A percentile compares a stretch with the other conserved stretches of the same genome.
These are phyloP conservation scores for Agrochola macilenta DNA, from an alignment of 2,888 invertebrate genomes.

Conservation along the genomic window DNA sequence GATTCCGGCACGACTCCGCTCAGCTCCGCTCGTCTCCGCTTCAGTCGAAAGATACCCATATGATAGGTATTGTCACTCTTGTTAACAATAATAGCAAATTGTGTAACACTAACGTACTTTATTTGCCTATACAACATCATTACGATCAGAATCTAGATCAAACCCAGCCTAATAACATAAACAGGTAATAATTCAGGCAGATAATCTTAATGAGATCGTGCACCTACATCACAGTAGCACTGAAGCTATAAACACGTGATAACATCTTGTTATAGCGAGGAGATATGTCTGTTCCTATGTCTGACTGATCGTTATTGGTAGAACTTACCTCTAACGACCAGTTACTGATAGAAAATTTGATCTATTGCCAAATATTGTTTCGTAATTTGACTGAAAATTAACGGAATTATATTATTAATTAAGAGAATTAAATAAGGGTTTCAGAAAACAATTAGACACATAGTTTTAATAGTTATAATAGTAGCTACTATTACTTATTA, in stretches of 20 bases:
- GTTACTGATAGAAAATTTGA: background rate
- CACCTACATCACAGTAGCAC: slow-evolving; percentile 18
- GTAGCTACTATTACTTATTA: background rate
- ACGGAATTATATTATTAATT: too few species aligned
- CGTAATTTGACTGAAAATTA: background rate
- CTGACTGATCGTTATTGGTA: slow-evolving; percentile 9
- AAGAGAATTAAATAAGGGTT: background rate
- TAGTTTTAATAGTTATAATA: background rate
- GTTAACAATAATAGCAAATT: background rate
- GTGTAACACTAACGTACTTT: background rate
- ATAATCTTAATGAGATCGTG: slow-evolving; percentile 55
- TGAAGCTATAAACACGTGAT: slow-evolving; percentile 35
- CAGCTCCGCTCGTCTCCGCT: too few species aligned
- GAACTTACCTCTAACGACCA: background rate
- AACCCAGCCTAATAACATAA: slow-evolving; percentile 41
- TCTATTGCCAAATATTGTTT: background rate
- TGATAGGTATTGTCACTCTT: background rate
- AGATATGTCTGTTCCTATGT: slow-evolving; percentile 21
- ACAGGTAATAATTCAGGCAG: slow-evolving; percentile 47
- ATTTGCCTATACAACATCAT: slow-evolving; percentile 9
- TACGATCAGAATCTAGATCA: slow-evolving; percentile 23
- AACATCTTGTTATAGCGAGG: slow-evolving; percentile 25
- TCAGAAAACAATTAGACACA: background rate
- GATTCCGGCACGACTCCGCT: too few species aligned
- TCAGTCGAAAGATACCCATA: too few species aligned